A percentile compares a stretch with the other conserved stretches of the same genome.
phyloP scores from a whole-genome alignment of 2,113 vertebrate species.

The Fregetta grallaria region DNA sequence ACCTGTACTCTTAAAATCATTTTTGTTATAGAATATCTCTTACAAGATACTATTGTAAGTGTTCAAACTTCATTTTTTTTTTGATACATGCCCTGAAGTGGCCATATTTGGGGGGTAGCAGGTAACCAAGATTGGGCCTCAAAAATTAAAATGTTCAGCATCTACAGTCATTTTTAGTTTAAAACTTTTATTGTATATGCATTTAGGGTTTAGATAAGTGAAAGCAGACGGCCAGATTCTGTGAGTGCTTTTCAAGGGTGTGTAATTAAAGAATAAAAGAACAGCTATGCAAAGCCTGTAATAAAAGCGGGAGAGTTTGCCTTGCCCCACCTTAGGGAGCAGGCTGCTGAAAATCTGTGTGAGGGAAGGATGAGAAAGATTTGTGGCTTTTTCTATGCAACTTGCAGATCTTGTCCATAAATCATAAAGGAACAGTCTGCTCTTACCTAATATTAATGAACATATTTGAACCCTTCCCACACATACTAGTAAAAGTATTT shows the following conservation, averaged over 20 bases:
- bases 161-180: background rate
- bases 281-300: background rate
- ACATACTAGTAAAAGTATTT: background rate
- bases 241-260: background rate
- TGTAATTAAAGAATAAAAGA: background rate
- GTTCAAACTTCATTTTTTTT: background rate
- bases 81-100: accelerated
- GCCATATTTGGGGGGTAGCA: accelerated
- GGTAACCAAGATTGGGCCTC: background rate
- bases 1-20: background rate
- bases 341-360: background rate
- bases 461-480: background rate
- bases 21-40: background rate
- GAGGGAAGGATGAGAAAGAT: background rate
- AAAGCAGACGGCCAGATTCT: background rate
- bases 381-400: background rate
- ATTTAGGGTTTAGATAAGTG: background rate
- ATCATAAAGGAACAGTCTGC: background rate
- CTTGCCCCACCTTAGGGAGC: background rate
- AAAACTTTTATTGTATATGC: background rate
- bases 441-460: background rate
- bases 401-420: background rate
- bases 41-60: background rate
- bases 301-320: background rate
- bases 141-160: background rate